Base-by-base conservation (phyloP, 1,140 invertebrate species). In the Sinonovacula constricta region DNA sequence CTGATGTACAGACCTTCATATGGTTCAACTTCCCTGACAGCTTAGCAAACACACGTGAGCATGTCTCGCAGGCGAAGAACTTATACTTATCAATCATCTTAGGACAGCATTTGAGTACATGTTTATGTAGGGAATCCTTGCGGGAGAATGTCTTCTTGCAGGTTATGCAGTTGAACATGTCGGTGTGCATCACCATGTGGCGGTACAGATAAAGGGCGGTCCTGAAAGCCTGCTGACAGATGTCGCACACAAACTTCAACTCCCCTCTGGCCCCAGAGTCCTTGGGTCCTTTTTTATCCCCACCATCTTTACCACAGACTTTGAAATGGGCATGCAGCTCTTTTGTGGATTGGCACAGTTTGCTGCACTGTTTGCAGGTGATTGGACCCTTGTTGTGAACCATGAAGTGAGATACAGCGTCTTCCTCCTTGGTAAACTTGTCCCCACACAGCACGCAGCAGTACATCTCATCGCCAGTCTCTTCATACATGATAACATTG, bases 151-250 rank as follows among this genome's bases (percentile, higher is more conserved):
- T 84, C 66, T 87, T 86, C 0, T 78, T 75, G 72, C 90, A 91
- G 14, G 74, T 82, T 36, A 85, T 71, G 72, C 92, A 93, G 39
- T 88, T 90, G 80, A 90, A 92, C 53, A 92, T 91, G 34, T 92
- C 92, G 2, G 92, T 92, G 82, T 93, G 93, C 71, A 91, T 91
- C 31, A 89, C 90, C 82, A 93, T 87, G 87, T 93, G 93, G 3
- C 91, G 84, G 65, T 91, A 90, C 12, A 93, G 81, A 69, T 91
- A 90, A 67, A 90, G 90, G 28, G 90, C 85, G 54, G 88, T 91
- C 14, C 84, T 84, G 86, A 93, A 93, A 12, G 82, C 81, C 78
- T 92, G 93, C 26, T 91, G 84, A 83, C 93, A 93, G 68, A 93
- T 92, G 85, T 93, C 92, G 88, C 93, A 93, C 30, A 71, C 62